Evolutionary conservation across 2,113 vertebrate genomes (phyloP).

Genomic region (Callipepla squamata): DNA sequence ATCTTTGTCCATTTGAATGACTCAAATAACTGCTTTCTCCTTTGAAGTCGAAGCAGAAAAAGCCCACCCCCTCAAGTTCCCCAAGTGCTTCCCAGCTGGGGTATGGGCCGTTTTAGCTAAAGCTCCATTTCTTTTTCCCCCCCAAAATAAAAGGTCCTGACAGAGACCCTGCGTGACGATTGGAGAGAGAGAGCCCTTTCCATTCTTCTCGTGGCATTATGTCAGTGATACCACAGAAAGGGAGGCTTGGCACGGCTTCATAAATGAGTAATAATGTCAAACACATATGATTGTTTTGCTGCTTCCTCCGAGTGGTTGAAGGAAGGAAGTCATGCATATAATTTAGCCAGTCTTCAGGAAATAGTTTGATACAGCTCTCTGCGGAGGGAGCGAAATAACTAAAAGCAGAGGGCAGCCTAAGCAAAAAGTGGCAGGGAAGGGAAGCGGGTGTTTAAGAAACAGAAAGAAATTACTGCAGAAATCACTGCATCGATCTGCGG

Average conservation of each 20-base stretch:
- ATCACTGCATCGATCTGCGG: conserved; percentile 44
- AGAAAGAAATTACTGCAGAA: conserved; percentile 6
- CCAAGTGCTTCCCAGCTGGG: conserved; percentile 35
- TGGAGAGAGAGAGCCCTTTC: background rate
- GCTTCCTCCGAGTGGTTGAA: conserved; percentile 53
- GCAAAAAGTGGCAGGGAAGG: background rate
- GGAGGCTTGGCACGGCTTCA: conserved; percentile 56
- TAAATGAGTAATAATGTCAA: conserved; percentile 66
- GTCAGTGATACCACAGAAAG: conserved; percentile 12
- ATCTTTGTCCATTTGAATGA: conserved; percentile 53
- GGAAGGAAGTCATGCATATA: conserved; percentile 75
- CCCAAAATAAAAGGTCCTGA: background rate
- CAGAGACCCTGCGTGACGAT: background rate
- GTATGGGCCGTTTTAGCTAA: background rate
- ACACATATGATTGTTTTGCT: conserved; percentile 67
- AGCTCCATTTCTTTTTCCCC: background rate
- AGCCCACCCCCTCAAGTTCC: background rate
- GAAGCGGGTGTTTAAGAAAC: background rate
- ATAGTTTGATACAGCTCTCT: conserved; percentile 61
- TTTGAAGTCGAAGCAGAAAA: conserved; percentile 20
- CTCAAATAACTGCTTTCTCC: conserved; percentile 3
- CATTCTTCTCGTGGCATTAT: background rate
- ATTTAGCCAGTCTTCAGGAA: conserved; percentile 69
- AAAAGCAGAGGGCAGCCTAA: background rate
- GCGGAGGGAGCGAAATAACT: background rate